Percentiles rank a stretch among this genome's conserved stretches.
Conservation (phyloP, 1,140 invertebrate species). For the Tachypleus tridentatus region DNA sequence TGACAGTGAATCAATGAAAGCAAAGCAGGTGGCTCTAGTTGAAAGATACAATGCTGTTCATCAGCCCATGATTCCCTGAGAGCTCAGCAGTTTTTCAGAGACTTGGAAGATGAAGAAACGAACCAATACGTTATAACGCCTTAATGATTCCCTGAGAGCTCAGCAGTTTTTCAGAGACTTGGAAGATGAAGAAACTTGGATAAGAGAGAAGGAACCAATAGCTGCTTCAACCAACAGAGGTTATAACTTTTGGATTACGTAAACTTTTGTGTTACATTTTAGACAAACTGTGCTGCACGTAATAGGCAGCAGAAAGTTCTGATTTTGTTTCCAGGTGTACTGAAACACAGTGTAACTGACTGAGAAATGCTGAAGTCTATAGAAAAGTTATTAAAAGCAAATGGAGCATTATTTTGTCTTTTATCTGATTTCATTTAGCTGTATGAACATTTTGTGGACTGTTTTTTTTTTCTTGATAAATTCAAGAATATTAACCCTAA, state of each 20-base stretch:
- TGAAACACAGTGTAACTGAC: too few species aligned
- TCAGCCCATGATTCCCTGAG: slow-evolving; percentile 86
- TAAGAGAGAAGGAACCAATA: slow-evolving; percentile 96
- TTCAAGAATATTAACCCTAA: too few species aligned
- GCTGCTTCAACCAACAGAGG: slow-evolving; percentile 93
- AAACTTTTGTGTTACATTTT: too few species aligned
- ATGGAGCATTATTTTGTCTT: too few species aligned
- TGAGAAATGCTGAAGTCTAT: too few species aligned
- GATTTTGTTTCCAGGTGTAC: too few species aligned
- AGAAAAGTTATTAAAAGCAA: too few species aligned
- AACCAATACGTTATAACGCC: too few species aligned
- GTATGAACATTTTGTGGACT: too few species aligned
- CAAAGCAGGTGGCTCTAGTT: slow-evolving; percentile 49
- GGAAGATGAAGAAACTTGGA: slow-evolving; percentile 99
- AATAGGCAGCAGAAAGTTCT: neutral
- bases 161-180: slow-evolving; percentile 95
- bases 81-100: slow-evolving; percentile 91
- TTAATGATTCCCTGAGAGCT: slow-evolving; percentile 90
- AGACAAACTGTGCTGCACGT: too few species aligned
- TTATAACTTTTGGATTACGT: slow-evolving; percentile 19
- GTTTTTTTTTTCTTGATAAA: too few species aligned
- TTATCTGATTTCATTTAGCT: too few species aligned
- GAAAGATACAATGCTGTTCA: slow-evolving; percentile 49
- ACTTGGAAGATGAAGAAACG: slow-evolving; percentile 98
- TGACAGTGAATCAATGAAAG: slow-evolving; percentile 85